Base-by-base conservation (phyloP, 2,888 invertebrate species). In the Coelogynopora nodosa region DNA sequence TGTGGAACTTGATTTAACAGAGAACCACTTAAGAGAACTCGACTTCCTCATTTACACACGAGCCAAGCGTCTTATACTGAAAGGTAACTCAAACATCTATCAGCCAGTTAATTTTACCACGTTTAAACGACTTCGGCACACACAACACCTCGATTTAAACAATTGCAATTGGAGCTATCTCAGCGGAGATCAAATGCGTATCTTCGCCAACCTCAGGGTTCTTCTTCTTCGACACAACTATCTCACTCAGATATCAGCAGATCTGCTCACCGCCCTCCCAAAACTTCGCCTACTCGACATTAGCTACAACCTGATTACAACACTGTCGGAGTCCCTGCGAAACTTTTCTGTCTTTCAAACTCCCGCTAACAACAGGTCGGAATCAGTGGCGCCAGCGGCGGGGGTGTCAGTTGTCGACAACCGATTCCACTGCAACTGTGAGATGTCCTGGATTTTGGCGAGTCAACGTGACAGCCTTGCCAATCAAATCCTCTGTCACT, bases 371-470 rank as follows among this genome's bases (percentile, higher is more conserved):
- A 49, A 18, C 18, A 49, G 49, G 13, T 5, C 5, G 13, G 13
- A 49, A 13, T 10, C 5, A 2, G 2, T 13, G 10, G 2, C 10
- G 5, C 27, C 74, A 13, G 23, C 18, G 2, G 23, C 18, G 18
- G 2, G 5, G 27, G 74, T 74, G 23, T 2, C 74, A 26, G 23
- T 74, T 23, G 18, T 5, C 2, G 23, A 26, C 74, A 74, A 74
- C 27, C 74, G 23, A 74, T 74, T 23, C 27, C 74, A 74, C 74
- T 74, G 74, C 74, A 74, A 74, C 27, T 74, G 74, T 26, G 74
- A 74, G 27, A 13, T 74, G 74, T 5, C 74, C 2, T 74, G 74
- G 74, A 74, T 74, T 2, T 74, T 74, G 18, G 2, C 5, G 2
- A 26, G 49, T 49, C 18, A 13, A n/a, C 74, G 27, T 23, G 5